A percentile compares a stretch with the other conserved stretches of the same genome.
Evolutionary conservation across 2,888 invertebrate species (phyloP).

Genomic region (Cylloceria caligata): DNA sequence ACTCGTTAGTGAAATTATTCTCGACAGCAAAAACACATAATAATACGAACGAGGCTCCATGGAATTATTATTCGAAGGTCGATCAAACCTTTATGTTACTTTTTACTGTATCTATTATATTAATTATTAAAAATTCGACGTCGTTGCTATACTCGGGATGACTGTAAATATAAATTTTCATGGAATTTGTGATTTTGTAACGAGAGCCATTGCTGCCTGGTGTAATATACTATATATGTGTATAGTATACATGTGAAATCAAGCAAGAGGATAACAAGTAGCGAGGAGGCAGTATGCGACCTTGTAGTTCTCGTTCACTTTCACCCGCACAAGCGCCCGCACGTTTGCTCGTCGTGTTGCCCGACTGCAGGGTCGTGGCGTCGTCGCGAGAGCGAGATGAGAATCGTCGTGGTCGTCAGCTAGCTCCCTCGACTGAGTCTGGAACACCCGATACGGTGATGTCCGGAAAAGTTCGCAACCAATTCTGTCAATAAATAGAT

Average conservation of each 20-base stretch:
- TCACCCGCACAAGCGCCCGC: conserved; percentile 74
- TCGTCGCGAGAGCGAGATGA: conserved; percentile 57
- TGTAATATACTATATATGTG: neutral
- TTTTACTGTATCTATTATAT: neutral
- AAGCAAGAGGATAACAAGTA: conserved; percentile 52
- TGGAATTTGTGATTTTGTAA: conserved; percentile 78
- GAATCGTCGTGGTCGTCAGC: conserved; percentile 50
- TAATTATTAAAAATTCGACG: conserved; percentile 17
- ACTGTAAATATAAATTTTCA: conserved; percentile 66
- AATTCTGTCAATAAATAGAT: too few relatives aligned
- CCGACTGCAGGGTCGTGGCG: conserved; percentile 58
- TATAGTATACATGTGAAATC: conserved; percentile 10
- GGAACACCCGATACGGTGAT: too few relatives aligned
- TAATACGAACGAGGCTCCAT: neutral
- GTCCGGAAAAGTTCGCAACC: too few relatives aligned
- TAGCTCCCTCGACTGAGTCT: neutral
- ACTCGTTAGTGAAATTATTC: too few relatives aligned
- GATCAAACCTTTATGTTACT: neutral
- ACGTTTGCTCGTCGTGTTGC: conserved; percentile 46
- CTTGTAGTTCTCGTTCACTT: conserved; percentile 81
- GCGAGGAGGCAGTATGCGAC: conserved; percentile 74
- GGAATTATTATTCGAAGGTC: conserved; percentile 5
- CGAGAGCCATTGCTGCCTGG: conserved; percentile 45
- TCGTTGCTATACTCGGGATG: neutral
- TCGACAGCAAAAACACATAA: conserved; percentile 6